Evolutionary conservation across 2,797 vertebrate genomes (phyloP).

Genomic region (Centropyge bicolor): DNA sequence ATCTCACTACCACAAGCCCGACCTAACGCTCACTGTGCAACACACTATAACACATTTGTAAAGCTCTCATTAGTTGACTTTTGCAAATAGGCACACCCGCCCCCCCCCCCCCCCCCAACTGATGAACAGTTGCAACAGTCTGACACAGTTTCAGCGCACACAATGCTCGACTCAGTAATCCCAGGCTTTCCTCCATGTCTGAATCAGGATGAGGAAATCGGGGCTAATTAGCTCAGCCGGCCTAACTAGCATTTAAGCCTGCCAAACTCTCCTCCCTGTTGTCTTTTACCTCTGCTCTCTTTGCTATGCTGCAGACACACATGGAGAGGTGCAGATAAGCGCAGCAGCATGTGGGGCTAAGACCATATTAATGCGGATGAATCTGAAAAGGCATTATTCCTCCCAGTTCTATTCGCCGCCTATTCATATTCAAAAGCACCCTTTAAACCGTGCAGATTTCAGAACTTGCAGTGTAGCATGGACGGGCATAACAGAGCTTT

Average conservation of each 20-base stretch:
- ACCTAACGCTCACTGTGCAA: slow-evolving; percentile 35
- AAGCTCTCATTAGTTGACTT: slow-evolving; percentile 61
- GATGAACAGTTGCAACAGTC: slow-evolving; percentile 42
- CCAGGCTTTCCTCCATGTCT: slow-evolving; percentile 68
- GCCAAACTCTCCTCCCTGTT: slow-evolving; percentile 57
- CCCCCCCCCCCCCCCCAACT: not conserved
- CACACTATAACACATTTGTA: slow-evolving; percentile 42
- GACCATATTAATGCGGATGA: slow-evolving; percentile 10
- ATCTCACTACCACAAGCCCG: slow-evolving; percentile 44
- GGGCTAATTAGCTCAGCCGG: slow-evolving; percentile 77
- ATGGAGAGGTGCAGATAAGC: slow-evolving; percentile 5
- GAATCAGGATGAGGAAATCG: slow-evolving; percentile 72
- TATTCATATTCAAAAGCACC: not conserved
- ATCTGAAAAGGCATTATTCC: slow-evolving; percentile 28
- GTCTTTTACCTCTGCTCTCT: slow-evolving; percentile 37
- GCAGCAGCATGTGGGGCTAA: not conserved
- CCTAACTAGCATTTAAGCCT: slow-evolving; percentile 71
- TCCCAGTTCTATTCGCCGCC: not conserved
- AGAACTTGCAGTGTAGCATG: not conserved
- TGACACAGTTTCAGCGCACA: slow-evolving; percentile 48
- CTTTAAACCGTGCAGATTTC: not conserved
- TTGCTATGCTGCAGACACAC: slow-evolving; percentile 18
- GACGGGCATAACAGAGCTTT: not conserved
- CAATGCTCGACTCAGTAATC: slow-evolving; percentile 71
- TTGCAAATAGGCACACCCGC: slow-evolving; percentile 30